Evolutionary conservation across 2,113 vertebrate species (phyloP).

Genomic region (Planiliza haematocheilus): DNA sequence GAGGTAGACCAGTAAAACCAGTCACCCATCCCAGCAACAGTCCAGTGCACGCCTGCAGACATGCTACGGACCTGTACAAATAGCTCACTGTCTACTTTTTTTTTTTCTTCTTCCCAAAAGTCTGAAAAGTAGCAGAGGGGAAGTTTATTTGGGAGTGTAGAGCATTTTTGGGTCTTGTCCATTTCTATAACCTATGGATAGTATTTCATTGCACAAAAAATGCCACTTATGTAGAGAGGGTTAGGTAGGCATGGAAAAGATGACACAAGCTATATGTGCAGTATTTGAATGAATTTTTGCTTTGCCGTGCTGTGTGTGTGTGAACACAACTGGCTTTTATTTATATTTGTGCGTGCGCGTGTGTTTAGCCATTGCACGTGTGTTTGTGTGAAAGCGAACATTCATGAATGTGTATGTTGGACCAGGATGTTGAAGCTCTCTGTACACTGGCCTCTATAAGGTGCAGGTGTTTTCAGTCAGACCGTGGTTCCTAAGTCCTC

Average conservation of each 20-base stretch:
- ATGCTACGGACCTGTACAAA: constrained; percentile 73
- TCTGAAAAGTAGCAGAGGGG: constrained; percentile 67
- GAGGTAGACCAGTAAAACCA: constrained; percentile 79
- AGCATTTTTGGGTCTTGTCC: constrained; percentile 78
- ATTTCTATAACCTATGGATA: constrained; percentile 70
- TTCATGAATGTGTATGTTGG: constrained; percentile 76
- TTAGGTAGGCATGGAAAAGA: constrained; percentile 62
- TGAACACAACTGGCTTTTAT: constrained; percentile 40
- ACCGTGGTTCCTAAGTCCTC: constrained; percentile 72
- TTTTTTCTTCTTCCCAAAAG: constrained; percentile 57
- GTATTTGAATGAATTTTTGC: constrained; percentile 30
- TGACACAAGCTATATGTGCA: constrained; percentile 55
- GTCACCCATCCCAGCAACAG: constrained; percentile 76
- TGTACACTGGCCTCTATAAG: constrained; percentile 61
- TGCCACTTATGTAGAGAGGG: constrained; percentile 51
- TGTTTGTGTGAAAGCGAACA: constrained; percentile 69
- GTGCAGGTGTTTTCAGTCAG: constrained; percentile 81
- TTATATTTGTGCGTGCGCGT: constrained; percentile 26
- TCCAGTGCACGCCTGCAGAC: constrained; percentile 71
- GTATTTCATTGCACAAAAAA: constrained; percentile 73
- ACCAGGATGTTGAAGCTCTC: constrained; percentile 64
- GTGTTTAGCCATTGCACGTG: constrained; percentile 50
- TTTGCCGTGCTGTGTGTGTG: constrained; percentile 9
- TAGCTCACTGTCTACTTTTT: constrained; percentile 71
- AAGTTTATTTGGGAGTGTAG: constrained; percentile 70